Conservation (phyloP, 2,113 vertebrate species). For the Synodontis membranacea region DNA sequence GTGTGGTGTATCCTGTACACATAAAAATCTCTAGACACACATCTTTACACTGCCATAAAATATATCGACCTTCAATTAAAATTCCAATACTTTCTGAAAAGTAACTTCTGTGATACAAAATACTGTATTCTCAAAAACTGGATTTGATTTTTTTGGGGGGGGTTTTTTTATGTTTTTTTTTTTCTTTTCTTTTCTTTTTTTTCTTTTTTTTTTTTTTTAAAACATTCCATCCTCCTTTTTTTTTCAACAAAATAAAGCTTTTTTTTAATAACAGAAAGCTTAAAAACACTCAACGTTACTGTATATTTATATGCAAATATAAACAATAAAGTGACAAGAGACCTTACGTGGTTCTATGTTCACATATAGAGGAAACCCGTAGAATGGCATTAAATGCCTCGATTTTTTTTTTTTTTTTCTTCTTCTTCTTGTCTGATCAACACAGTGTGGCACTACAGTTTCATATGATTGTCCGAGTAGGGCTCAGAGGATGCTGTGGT, state of each 20-base stretch:
- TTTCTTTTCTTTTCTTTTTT: no score
- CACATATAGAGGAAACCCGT: constrained; percentile 81
- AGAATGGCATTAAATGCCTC: constrained; percentile 66
- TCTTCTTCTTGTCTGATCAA: constrained; percentile 56
- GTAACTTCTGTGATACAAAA: constrained; percentile 80
- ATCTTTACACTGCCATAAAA: constrained; percentile 86
- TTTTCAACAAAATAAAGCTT: constrained; percentile 79
- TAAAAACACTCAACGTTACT: constrained; percentile 74
- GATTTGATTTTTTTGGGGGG: constrained; percentile 53
- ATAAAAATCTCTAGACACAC: constrained; percentile 74
- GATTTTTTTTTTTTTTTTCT: constrained; percentile 47
- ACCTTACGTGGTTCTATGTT: constrained; percentile 71
- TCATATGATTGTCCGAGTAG: constrained; percentile 75
- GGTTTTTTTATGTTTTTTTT: no score
- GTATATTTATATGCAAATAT: constrained; percentile 68
- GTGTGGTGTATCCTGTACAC: constrained; percentile 71
- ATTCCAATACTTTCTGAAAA: constrained; percentile 76
- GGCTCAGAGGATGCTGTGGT: constrained; percentile 69
- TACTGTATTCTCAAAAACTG: constrained; percentile 74
- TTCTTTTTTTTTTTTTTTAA: constrained; percentile 56
- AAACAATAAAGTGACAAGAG: constrained; percentile 79
- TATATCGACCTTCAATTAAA: constrained; percentile 75
- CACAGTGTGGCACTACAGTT: constrained; percentile 80
- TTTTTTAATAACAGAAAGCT: constrained; percentile 67
- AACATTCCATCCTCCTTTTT: constrained; percentile 69